Evolutionary conservation across 2,888 invertebrate genomes (phyloP), one percentile per base, ranked within the genome.

Genomic region (Unio pictorum): DNA sequence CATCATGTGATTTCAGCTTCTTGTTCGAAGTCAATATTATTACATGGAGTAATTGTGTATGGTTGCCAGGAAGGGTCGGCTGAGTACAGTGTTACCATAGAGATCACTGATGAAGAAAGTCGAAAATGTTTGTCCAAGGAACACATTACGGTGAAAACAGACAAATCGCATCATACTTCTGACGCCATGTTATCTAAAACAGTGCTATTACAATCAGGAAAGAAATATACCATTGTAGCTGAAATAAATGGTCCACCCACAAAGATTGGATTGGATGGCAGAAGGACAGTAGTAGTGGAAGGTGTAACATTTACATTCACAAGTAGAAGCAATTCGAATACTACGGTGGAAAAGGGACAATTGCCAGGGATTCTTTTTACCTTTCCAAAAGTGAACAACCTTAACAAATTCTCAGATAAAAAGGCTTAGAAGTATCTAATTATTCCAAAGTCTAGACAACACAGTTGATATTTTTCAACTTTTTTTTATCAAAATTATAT

Each of bases 11-110:
- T 73, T 28, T 65, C 64, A 17, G 73, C 71, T 67, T 65, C 68
- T 2, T 68, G 70, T 55, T 70, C 70, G 17, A 67, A 69, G 64
- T 60, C 69, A 56, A 57, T 75, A 34, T 55, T 68, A 26, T 64
- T 76, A 20, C 75, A 73, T 54, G 75, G 75, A 0, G 64, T 69
- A 20, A 69, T 65, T 54, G 65, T 76, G 15, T 76, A 76, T 30
- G 75, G 75, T 55, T 73, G 71, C 45, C 55, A 68, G 26, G 68
- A 69, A 34, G 72, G 63, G 55, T 61, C 65, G 1, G 72, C 68
- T 55, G 72, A 72, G 20, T 72, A 72, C 58, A 62, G 62, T 58
- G 64, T 61, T 11, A 63, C 55, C 26, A 67, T 67, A n/a, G 67
- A 66, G 61, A 54, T 69, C 23, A 30, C 54, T 0, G 56, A 65